Percentiles rank a stretch among this genome's conserved stretches.
phyloP scores from a whole-genome alignment of 2,113 vertebrate genomes.

The Panthera leo region DNA sequence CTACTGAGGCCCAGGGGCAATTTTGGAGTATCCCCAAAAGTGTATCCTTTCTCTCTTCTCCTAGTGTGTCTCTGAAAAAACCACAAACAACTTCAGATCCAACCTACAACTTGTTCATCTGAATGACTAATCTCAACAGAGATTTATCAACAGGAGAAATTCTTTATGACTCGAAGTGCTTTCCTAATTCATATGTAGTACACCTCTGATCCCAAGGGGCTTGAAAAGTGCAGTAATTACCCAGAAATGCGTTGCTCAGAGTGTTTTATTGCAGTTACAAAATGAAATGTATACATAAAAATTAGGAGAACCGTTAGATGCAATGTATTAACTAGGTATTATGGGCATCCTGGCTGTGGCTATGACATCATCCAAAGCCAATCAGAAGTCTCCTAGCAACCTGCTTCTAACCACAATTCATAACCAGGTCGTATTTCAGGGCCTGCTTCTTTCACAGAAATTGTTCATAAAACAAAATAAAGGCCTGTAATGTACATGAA shows the following conservation, averaged over 20 bases:
- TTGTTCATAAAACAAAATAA: constrained; percentile 54
- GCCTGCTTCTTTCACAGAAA: background rate
- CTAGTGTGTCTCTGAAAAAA: background rate
- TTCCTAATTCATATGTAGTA: constrained; percentile 3
- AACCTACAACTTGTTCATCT: background rate
- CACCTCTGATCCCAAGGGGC: constrained; percentile 31
- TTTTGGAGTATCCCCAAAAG: background rate
- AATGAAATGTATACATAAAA: constrained; percentile 72
- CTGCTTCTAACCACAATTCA: constrained; percentile 48
- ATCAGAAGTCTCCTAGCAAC: constrained; percentile 26
- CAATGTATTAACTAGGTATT: constrained; percentile 51
- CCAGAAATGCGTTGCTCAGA: constrained; percentile 47
- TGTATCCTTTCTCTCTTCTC: rapidly evolving
- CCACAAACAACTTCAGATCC: background rate
- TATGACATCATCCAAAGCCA: constrained; percentile 59
- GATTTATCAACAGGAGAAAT: constrained; percentile 15
- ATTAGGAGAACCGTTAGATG: constrained; percentile 60
- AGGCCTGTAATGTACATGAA: background rate
- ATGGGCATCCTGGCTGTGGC: background rate
- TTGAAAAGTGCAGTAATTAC: constrained; percentile 37
- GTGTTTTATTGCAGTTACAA: constrained; percentile 68
- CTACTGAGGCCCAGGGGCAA: background rate
- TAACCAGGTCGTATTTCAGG: constrained; percentile 48
- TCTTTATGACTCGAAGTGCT: constrained; percentile 1
- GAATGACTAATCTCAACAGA: background rate